These are phyloP conservation scores for Danionella cerebrum DNA, from an alignment of 2,113 vertebrate species.

Conservation along the genomic window DNA sequence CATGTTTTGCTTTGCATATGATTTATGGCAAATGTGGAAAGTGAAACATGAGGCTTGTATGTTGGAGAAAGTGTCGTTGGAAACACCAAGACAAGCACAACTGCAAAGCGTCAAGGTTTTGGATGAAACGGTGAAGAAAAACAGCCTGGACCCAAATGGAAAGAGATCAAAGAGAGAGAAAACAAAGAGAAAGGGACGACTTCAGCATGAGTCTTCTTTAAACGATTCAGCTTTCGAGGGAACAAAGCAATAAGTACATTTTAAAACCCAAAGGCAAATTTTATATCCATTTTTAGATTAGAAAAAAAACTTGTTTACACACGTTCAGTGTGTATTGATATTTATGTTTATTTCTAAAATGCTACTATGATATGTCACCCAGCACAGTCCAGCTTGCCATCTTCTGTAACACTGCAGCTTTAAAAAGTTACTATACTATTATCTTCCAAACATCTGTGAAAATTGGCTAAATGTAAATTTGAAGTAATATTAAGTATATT, in stretches of 20 bases:
- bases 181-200: not conserved
- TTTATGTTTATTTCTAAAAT: too few species aligned
- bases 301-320: too few species aligned
- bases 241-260: not conserved
- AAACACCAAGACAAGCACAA: conserved; percentile 49
- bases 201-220: not conserved
- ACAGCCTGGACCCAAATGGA: not conserved
- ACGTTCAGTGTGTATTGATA: too few species aligned
- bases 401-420: too few species aligned
- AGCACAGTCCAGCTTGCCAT: too few species aligned
- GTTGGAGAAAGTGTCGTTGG: conserved; percentile 50
- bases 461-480: too few species aligned
- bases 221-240: not conserved
- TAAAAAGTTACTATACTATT: too few species aligned
- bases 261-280: too few species aligned
- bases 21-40: conserved; percentile 56
- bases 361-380: too few species aligned
- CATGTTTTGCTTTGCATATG: conserved; percentile 58
- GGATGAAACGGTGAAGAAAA: conserved; percentile 26
- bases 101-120: conserved; percentile 46
- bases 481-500: too few species aligned
- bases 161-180: not conserved
- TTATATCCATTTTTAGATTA: too few species aligned
- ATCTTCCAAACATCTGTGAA: too few species aligned
- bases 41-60: conserved; percentile 54